A percentile compares a stretch with the other conserved stretches of the same genome.
Evolutionary conservation across 2,888 invertebrate species (phyloP).

Genomic region (Mimas tiliae): DNA sequence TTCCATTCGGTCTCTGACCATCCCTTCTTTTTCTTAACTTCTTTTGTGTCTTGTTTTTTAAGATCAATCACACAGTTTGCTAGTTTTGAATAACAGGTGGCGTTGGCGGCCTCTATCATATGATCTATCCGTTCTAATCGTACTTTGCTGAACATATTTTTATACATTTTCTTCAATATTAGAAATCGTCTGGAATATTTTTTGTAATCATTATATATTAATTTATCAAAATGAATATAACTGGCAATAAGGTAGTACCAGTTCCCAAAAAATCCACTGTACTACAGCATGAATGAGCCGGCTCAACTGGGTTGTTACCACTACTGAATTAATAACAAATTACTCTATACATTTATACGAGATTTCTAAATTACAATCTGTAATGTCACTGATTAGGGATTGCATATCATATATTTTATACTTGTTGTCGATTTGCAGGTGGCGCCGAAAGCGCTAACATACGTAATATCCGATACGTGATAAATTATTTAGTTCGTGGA

Average conservation of each 20-base stretch:
- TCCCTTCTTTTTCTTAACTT: constrained; percentile 62
- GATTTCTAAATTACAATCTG: too few species aligned
- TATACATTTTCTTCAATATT: constrained; percentile 60
- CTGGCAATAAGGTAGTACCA: too few species aligned
- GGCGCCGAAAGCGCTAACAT: constrained; percentile 64
- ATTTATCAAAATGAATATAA: too few species aligned
- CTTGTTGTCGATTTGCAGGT: constrained; percentile 56
- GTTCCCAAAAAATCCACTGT: too few species aligned
- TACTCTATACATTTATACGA: too few species aligned
- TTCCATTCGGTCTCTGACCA: constrained; percentile 77
- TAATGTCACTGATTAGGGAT: too few species aligned
- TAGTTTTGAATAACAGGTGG: constrained; percentile 67
- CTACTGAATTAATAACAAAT: too few species aligned
- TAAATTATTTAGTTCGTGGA: too few species aligned
- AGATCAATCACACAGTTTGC: constrained; percentile 69
- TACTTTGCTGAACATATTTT: constrained; percentile 57
- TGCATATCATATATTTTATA: neutral
- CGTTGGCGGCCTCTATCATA: constrained; percentile 70
- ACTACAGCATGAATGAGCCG: too few species aligned
- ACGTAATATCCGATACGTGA: constrained; percentile 67
- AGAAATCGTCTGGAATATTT: constrained; percentile 65
- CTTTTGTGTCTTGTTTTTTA: constrained; percentile 63
- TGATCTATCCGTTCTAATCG: constrained; percentile 65
- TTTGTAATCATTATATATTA: neutral
- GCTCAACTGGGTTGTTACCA: too few species aligned